These are phyloP conservation scores for Bursaphelenchus mucronatus DNA, from an alignment of 1,140 invertebrate species.

Conservation along the genomic window DNA sequence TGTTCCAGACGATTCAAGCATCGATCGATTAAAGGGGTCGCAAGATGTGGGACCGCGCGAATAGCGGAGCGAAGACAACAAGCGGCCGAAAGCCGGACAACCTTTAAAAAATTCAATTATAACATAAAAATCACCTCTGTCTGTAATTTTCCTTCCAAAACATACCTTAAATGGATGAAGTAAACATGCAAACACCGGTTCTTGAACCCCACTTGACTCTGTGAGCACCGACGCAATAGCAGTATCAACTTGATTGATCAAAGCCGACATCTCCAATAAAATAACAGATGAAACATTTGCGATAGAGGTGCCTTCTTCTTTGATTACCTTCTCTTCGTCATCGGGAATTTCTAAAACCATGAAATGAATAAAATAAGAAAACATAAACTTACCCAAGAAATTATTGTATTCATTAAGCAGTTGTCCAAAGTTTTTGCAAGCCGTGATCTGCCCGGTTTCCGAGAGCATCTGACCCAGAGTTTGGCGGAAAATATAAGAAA, in stretches of 20 bases:
- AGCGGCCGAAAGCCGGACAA: constrained; percentile 75
- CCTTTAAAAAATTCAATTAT: too few relatives aligned
- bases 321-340: constrained; percentile 47
- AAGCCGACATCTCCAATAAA: constrained; percentile 72
- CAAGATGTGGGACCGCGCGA: constrained; percentile 83
- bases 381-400: constrained; percentile 69
- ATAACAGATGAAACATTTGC: constrained; percentile 68
- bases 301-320: constrained; percentile 52
- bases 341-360: background rate
- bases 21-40: constrained; percentile 83
- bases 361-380: constrained; percentile 4
- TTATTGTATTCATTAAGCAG: constrained; percentile 91
- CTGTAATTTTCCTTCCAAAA: too few relatives aligned
- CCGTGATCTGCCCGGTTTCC: constrained; percentile 90
- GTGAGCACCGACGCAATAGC: constrained; percentile 80
- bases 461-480: constrained; percentile 85
- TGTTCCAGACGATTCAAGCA: constrained; percentile 68
- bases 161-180: constrained; percentile 87
- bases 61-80: constrained; percentile 88
- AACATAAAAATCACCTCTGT: too few relatives aligned
- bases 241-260: constrained; percentile 80
- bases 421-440: constrained; percentile 86
- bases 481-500: constrained; percentile 86
- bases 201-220: constrained; percentile 74
- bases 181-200: constrained; percentile 73